Conservation (phyloP, 2,888 invertebrate genomes). For the Prenolepis imparis region DNA sequence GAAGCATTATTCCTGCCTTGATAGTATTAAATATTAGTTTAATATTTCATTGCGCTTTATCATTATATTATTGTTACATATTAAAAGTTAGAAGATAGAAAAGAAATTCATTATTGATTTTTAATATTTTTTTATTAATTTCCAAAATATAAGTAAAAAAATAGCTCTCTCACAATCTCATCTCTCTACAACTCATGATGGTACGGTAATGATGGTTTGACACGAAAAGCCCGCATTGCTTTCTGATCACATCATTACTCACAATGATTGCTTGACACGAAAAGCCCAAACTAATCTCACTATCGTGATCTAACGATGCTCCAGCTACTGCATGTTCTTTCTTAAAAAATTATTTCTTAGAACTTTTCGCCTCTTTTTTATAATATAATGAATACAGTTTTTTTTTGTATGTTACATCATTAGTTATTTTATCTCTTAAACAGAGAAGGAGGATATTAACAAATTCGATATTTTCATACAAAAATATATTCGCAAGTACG, state of each 20-base stretch:
- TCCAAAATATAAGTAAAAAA: slow-evolving; percentile 11
- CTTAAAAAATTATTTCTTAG: background rate
- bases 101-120: background rate
- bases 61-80: background rate
- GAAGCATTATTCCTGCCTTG: background rate
- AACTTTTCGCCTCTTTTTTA: background rate
- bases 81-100: background rate
- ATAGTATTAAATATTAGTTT: background rate
- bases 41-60: background rate
- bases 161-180: background rate
- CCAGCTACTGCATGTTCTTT: background rate
- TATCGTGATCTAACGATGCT: slow-evolving; percentile 17
- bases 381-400: background rate
- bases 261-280: slow-evolving; percentile 39
- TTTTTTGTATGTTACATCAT: background rate
- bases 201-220: slow-evolving; percentile 22
- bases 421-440: background rate
- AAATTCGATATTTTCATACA: background rate
- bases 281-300: slow-evolving; percentile 27
- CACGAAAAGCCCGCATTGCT: slow-evolving; percentile 35
- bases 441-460: background rate
- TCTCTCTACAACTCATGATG: background rate
- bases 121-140: slow-evolving; percentile 8
- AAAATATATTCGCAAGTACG: background rate
- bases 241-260: slow-evolving; percentile 43